Evolutionary conservation across 2,888 invertebrate species (phyloP), one percentile per base, ranked within the genome.

Genomic region (Gastracanthus pulcherrimus): DNA sequence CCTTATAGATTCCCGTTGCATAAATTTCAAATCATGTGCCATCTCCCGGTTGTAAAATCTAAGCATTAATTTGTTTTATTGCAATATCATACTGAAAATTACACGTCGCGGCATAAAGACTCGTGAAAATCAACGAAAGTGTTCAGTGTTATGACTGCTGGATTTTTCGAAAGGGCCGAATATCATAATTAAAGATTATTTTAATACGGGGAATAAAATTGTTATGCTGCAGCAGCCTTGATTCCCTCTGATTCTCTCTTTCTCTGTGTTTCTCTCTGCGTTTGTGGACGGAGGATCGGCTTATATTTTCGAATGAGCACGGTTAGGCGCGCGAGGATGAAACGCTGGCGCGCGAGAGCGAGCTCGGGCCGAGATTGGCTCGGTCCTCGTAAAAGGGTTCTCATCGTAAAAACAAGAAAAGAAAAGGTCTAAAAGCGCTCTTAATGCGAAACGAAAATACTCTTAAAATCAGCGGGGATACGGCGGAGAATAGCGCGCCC

Each of bases 351-450:
- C 67, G 34, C n/a, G 13, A 34, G 62, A 29, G 34, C 34, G 2
- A 16, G 45, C 9, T 7, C 2, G 16, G 26, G 9, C 5, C 48
- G 31, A 69, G 80, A 51, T 70, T 76, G 64, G 70, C 66, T 81
- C 81, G 75, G 71, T 81, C 83, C 76, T 81, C 78, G 75, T 83
- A 83, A 83, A 83, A 81, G 45, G 48, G 19, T 55, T 58, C 45
- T 74, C 80, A 11, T 76, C 76, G 70, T 76, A 76, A 76, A 80
- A 74, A 76, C 36, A 48, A 64, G 64, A 36, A 64, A 64, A 70
- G 55, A 16, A 55, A 70, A 36, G 70, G 34, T 51, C 55, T 70
- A 36, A 51, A 51, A 55, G 36, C 36, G 70, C 55, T 36, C 51
- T 70, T 70, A 70, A 70, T 70, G 70, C 51, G 70, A 70, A 51